Base-by-base conservation (phyloP, 1,140 invertebrate genomes). In the Eciton burchellii region DNA sequence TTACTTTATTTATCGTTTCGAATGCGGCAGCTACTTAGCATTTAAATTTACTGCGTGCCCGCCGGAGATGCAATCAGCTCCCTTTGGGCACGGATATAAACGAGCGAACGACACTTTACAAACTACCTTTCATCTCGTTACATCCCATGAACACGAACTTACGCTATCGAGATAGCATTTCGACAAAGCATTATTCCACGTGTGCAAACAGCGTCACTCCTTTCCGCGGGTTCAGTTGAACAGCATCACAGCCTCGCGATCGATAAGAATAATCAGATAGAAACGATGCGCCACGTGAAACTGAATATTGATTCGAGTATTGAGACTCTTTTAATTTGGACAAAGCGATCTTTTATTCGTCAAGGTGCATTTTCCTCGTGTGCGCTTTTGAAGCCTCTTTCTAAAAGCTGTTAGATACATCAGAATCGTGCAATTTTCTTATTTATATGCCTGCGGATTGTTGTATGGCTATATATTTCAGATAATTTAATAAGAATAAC, bases 21-120 rank as follows among this genome's bases (percentile, higher is more conserved):
- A 60, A 54, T n/a, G 26, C 29, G 14, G 24, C 68, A 60, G 71
- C 77, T 71, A 43, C 77, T 79, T 68, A 73, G 68, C 77, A 81
- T 81, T 81, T 81, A 73, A 81, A 81, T 81, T 35, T 81, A 81
- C 68, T 56, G 68, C 45, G 29, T 35, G 21, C 54, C 68, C 66
- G 24, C 19, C n/a, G 12, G 56, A 24, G 54, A 57, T 66, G 62
- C 47, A 66, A 70, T 79, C 62, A 49, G 63, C 29, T 56, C 11
- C 72, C 63, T 79, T 79, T 79, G 74, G 63, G 49, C 52, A 11
- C 21, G 35, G 24, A 68, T 68, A 68, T 70, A 79, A 79, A 79
- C 41, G 74, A 70, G 63, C 74, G n/a, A 79, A 70, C 49, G 74
- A 79, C 74, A 79, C 63, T 79, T 70, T 79, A 79, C 62, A 77